Conservation (phyloP, 2,888 invertebrate genomes). For the Chesias legatella region DNA sequence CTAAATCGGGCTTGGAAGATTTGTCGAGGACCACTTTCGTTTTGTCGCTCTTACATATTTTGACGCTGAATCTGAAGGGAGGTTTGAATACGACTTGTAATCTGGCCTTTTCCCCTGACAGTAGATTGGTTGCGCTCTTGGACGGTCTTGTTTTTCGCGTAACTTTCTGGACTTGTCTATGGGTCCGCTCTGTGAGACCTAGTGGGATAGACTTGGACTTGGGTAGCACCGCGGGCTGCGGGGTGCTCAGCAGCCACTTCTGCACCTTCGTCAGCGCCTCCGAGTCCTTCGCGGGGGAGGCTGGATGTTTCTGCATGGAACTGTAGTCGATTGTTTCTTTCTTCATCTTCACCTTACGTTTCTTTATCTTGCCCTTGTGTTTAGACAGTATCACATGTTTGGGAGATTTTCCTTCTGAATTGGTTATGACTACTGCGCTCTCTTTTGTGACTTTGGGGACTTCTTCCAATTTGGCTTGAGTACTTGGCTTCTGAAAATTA, state of each 20-base stretch:
- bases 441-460: slow-evolving; percentile 63
- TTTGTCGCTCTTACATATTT: slow-evolving; percentile 86
- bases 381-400: slow-evolving; percentile 75
- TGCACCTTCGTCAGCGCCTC: slow-evolving; percentile 88
- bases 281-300: slow-evolving; percentile 77
- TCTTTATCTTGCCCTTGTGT: slow-evolving; percentile 72
- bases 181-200: slow-evolving; percentile 81
- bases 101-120: slow-evolving; percentile 85
- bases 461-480: slow-evolving; percentile 58
- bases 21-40: slow-evolving; percentile 82
- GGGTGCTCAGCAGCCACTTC: slow-evolving; percentile 90
- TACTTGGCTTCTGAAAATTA: slow-evolving; percentile 59
- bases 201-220: slow-evolving; percentile 93
- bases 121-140: slow-evolving; percentile 86
- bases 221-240: slow-evolving; percentile 82
- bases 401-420: slow-evolving; percentile 79
- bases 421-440: slow-evolving; percentile 61
- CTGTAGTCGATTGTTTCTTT: slow-evolving; percentile 91
- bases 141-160: slow-evolving; percentile 79
- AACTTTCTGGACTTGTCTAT: slow-evolving; percentile 72
- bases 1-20: slow-evolving; percentile 73
- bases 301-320: slow-evolving; percentile 82
- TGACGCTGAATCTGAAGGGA: slow-evolving; percentile 92
- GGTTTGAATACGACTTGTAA: slow-evolving; percentile 93
- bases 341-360: slow-evolving; percentile 80